A percentile compares a stretch with the other conserved stretches of the same genome.
These are phyloP conservation scores for Crocidura indochinensis DNA, from an alignment of 2,797 vertebrate genomes.

Conservation along the genomic window DNA sequence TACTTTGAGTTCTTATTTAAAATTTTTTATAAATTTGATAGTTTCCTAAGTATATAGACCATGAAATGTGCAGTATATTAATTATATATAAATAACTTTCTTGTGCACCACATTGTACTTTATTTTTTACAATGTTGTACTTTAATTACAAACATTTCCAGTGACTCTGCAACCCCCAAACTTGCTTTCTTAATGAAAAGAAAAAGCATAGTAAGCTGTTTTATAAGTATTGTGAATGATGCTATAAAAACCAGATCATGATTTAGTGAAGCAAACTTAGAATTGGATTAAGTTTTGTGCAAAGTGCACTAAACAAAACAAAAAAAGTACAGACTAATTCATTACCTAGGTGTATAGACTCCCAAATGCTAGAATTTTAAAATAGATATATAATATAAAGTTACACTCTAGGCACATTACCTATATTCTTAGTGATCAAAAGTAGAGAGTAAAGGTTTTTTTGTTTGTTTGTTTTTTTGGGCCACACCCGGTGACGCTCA, in stretches of 20 bases:
- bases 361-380: background rate
- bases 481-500: no score
- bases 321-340: background rate
- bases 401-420: slow-evolving; percentile 8
- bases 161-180: slow-evolving; percentile 79
- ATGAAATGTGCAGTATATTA: slow-evolving; percentile 19
- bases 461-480: no score
- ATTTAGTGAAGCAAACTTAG: slow-evolving; percentile 68
- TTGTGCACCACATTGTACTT: slow-evolving; percentile 81
- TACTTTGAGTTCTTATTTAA: background rate
- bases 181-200: slow-evolving; percentile 89
- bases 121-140: slow-evolving; percentile 81
- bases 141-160: slow-evolving; percentile 88
- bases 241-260: slow-evolving; percentile 69
- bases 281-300: slow-evolving; percentile 77
- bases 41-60: background rate
- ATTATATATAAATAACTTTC: slow-evolving; percentile 75
- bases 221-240: slow-evolving; percentile 80
- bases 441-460: background rate
- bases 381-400: background rate
- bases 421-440: background rate
- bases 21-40: slow-evolving; percentile 40
- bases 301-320: slow-evolving; percentile 50
- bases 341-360: slow-evolving; percentile 36
- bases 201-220: slow-evolving; percentile 86